Percentiles rank a stretch among this genome's conserved stretches.
These are phyloP conservation scores for Eristalis tenax DNA, from an alignment of 2,888 invertebrate genomes.

Conservation along the genomic window DNA sequence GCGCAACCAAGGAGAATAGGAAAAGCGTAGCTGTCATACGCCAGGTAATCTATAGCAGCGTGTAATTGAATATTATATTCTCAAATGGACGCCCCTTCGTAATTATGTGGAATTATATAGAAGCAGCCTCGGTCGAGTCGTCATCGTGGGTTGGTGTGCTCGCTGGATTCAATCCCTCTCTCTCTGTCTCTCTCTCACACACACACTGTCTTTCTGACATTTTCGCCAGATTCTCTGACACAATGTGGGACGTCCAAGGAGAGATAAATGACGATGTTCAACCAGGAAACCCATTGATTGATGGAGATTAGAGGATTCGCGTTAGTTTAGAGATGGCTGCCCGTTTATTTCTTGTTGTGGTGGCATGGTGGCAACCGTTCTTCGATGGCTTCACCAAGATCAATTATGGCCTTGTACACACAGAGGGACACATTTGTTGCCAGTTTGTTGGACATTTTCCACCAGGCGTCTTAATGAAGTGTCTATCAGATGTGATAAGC, in stretches of 20 bases:
- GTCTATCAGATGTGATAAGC: conserved; percentile 63
- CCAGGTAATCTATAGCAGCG: conserved; percentile 48
- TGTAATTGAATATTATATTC: conserved; percentile 70
- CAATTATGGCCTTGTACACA: conserved; percentile 63
- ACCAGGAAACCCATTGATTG: conserved; percentile 71
- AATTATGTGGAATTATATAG: conserved; percentile 69
- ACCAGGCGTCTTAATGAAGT: conserved; percentile 62
- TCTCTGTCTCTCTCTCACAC: conserved; percentile 6
- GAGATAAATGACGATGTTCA: conserved; percentile 72
- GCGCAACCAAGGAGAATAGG: conserved; percentile 11
- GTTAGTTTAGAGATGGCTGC: conserved; percentile 50
- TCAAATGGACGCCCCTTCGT: conserved; percentile 66
- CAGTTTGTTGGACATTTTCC: conserved; percentile 17
- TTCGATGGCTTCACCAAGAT: conserved; percentile 49
- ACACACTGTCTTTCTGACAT: conserved; percentile 37
- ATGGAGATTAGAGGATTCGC: conserved; percentile 67
- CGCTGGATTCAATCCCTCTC: not conserved
- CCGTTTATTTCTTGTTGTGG: not conserved
- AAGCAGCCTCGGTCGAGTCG: conserved; percentile 37
- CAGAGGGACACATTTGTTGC: conserved; percentile 63
- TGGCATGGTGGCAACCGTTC: conserved; percentile 35
- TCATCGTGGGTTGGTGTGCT: conserved; percentile 39
- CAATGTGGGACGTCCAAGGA: conserved; percentile 58
- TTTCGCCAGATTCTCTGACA: conserved; percentile 60
- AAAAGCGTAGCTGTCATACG: conserved; percentile 53